These are phyloP conservation scores for Tapera naevia DNA, from an alignment of 2,797 vertebrate genomes.

Conservation along the genomic window DNA sequence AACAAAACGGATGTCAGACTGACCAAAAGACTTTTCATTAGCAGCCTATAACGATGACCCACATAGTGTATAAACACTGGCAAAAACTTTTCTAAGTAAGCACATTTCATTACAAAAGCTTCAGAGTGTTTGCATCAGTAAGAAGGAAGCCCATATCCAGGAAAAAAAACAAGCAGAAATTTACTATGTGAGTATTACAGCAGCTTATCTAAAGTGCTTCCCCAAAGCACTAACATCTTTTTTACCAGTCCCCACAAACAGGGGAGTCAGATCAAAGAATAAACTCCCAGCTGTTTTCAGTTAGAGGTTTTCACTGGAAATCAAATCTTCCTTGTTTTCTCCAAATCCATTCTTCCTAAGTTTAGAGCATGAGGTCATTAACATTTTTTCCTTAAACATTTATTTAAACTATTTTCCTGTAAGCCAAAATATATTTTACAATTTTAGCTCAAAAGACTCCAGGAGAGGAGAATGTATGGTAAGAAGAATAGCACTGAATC, in stretches of 20 bases:
- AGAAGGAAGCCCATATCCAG: neutral
- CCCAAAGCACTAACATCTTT: neutral
- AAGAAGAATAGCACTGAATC: neutral
- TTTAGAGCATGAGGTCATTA: neutral
- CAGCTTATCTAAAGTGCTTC: neutral
- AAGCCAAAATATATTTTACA: neutral
- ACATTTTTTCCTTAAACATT: neutral
- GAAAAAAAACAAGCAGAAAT: neutral
- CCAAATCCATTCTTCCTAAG: neutral
- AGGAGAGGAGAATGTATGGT: neutral
- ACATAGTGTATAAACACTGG: accelerated
- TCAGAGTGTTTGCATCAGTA: neutral
- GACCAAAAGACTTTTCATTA: neutral
- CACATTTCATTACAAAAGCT: neutral
- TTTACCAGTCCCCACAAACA: neutral
- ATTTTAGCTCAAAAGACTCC: neutral
- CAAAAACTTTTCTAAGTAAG: neutral
- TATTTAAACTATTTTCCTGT: neutral
- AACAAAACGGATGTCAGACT: neutral
- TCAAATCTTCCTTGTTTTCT: neutral
- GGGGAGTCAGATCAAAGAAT: neutral
- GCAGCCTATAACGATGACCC: neutral
- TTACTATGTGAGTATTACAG: neutral
- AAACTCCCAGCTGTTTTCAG: neutral
- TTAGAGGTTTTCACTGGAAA: neutral